A percentile compares a stretch with the other conserved stretches of the same genome.
Conservation (phyloP, 2,113 vertebrate species). For the Falcunculus frontatus region DNA sequence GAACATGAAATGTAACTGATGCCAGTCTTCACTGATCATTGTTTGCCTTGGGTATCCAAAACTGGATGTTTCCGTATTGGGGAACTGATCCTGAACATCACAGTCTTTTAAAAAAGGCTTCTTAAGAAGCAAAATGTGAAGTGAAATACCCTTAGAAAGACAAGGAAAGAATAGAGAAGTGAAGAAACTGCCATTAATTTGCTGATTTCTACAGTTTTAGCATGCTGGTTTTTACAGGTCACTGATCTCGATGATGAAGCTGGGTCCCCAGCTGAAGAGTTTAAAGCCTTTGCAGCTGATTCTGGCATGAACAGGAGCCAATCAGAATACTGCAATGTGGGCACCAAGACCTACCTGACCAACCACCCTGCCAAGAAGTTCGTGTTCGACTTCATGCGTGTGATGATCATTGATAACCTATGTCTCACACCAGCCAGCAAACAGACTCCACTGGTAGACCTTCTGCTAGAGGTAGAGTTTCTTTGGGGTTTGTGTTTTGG, state of each 20-base stretch:
- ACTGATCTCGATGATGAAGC: constrained; percentile 94
- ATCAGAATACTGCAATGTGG: constrained; percentile 96
- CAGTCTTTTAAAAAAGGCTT: not conserved
- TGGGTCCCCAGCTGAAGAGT: constrained; percentile 93
- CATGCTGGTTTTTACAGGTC: constrained; percentile 72
- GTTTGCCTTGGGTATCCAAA: not conserved
- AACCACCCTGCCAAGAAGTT: constrained; percentile 98
- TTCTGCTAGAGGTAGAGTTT: constrained; percentile 88
- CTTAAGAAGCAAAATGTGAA: not conserved
- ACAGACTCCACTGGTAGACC: constrained; percentile 92
- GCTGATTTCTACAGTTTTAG: not conserved
- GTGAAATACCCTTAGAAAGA: not conserved
- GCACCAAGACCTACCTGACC: constrained; percentile 94
- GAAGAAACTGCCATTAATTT: not conserved
- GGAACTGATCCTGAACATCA: not conserved
- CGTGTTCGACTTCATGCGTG: constrained; percentile 97
- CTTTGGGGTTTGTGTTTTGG: not conserved
- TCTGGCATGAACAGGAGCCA: constrained; percentile 98
- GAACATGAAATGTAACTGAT: not conserved
- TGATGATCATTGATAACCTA: constrained; percentile 96
- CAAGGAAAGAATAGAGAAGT: not conserved
- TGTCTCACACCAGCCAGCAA: constrained; percentile 95
- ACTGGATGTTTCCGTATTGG: not conserved
- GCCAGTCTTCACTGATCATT: not conserved
- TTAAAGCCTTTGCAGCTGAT: constrained; percentile 90